phyloP scores from a whole-genome alignment of 1,140 invertebrate species.

The Penaeus vannamei region DNA sequence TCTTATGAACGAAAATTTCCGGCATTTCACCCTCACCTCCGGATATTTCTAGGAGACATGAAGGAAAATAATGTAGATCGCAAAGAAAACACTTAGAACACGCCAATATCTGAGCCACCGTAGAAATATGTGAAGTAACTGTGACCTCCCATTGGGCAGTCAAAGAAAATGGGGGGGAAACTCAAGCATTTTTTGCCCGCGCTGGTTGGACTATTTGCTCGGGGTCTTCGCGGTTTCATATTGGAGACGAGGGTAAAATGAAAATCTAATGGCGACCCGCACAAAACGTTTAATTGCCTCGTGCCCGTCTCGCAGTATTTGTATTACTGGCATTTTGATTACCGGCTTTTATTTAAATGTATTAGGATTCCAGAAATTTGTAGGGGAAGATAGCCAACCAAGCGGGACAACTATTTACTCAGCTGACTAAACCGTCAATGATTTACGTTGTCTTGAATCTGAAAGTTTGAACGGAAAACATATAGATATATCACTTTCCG shows the following conservation, averaged over 20 bases:
- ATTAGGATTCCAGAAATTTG: too few species aligned
- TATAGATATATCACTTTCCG: too few species aligned
- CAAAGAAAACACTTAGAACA: conserved; percentile 64
- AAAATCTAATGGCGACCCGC: conserved; percentile 45
- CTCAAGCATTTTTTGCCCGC: conserved; percentile 17
- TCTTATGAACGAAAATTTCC: conserved; percentile 65
- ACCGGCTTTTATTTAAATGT: too few species aligned
- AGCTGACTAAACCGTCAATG: too few species aligned
- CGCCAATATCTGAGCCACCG: conserved; percentile 61
- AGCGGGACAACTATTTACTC: too few species aligned
- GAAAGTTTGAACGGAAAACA: too few species aligned
- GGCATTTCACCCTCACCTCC: conserved; percentile 48
- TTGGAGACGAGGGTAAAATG: conserved; percentile 37
- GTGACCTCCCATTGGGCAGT: conserved; percentile 52
- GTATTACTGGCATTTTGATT: not conserved
- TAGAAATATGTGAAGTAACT: conserved; percentile 62
- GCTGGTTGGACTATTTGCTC: conserved; percentile 49
- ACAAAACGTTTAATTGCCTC: conserved; percentile 61
- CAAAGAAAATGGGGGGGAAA: conserved; percentile 49
- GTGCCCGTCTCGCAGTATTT: conserved; percentile 31
- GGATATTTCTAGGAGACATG: conserved; percentile 56
- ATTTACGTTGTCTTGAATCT: too few species aligned
- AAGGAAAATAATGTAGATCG: conserved; percentile 66
- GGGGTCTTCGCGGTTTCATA: conserved; percentile 50
- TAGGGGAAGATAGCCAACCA: too few species aligned